Conservation (phyloP, 2,888 invertebrate species). For the Acronicta alni region DNA sequence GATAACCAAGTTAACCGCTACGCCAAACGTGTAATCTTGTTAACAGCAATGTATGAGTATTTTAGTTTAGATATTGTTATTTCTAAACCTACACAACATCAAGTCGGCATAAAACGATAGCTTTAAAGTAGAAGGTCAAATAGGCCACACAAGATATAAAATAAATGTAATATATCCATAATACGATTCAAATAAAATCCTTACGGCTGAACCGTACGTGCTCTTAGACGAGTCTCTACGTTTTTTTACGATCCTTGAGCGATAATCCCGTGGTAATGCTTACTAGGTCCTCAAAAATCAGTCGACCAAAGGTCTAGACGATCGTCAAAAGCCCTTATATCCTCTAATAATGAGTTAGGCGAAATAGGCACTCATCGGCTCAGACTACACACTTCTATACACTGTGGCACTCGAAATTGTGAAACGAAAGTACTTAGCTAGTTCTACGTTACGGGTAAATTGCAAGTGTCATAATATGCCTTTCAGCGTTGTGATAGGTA, state of each 20-base stretch:
- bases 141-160: conserved; percentile 13
- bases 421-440: conserved; percentile 20
- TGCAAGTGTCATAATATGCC: neutral
- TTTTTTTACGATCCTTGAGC: conserved; percentile 47
- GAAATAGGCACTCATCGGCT: conserved; percentile 21
- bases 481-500: no score
- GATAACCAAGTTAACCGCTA: no score
- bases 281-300: conserved; percentile 47
- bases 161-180: conserved; percentile 14
- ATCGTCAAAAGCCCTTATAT: conserved; percentile 43
- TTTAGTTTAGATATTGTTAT: no score
- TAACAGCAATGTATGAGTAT: no score
- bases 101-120: neutral
- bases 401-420: conserved; percentile 19
- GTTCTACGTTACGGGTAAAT: neutral
- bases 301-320: conserved; percentile 53
- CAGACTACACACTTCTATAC: conserved; percentile 21
- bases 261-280: conserved; percentile 47
- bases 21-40: no score
- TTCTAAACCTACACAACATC: no score
- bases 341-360: conserved; percentile 42
- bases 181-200: conserved; percentile 43
- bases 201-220: conserved; percentile 45
- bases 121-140: conserved; percentile 2
- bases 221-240: conserved; percentile 31